These are phyloP conservation scores for Bergia puertoricense DNA, from an alignment of 92 coral and sea anemone species.

Conservation along the genomic window DNA sequence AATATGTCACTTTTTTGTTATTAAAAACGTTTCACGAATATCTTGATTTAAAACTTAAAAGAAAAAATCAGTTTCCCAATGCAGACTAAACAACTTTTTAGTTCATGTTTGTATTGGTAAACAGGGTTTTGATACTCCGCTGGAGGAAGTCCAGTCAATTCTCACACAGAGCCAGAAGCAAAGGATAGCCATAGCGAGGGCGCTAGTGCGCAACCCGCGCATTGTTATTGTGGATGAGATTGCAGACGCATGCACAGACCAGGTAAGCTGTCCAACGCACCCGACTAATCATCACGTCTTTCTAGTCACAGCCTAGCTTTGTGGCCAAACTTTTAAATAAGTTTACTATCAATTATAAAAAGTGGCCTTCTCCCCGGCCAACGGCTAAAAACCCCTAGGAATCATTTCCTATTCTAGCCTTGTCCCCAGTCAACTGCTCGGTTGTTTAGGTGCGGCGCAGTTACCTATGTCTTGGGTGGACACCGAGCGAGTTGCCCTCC, in stretches of 20 bases:
- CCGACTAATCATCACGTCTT: background rate
- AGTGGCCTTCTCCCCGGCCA: background rate
- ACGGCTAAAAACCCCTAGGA: background rate
- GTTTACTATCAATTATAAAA: background rate
- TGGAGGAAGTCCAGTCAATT: conserved; percentile 59
- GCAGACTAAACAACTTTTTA: background rate
- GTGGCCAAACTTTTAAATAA: background rate
- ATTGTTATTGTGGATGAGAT: conserved; percentile 76
- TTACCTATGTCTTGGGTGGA: no score
- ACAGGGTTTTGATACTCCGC: conserved; percentile 83
- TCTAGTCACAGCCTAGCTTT: background rate
- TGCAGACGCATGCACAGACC: conserved; percentile 45
- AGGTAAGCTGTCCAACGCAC: conserved; percentile 39
- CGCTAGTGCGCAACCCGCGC: conserved; percentile 65
- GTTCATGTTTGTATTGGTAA: background rate
- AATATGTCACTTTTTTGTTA: background rate
- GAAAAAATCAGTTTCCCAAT: background rate
- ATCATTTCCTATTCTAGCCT: no score
- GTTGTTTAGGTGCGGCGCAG: no score
- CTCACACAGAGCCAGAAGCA: conserved; percentile 66
- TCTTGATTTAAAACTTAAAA: background rate
- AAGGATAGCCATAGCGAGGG: conserved; percentile 75
- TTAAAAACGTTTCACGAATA: background rate
- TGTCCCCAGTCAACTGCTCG: no score
- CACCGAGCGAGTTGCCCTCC: no score